A percentile compares a stretch with the other conserved stretches of the same genome.
These are phyloP conservation scores for Lasioglossum albipes DNA, from an alignment of 1,140 invertebrate species.

Conservation along the genomic window DNA sequence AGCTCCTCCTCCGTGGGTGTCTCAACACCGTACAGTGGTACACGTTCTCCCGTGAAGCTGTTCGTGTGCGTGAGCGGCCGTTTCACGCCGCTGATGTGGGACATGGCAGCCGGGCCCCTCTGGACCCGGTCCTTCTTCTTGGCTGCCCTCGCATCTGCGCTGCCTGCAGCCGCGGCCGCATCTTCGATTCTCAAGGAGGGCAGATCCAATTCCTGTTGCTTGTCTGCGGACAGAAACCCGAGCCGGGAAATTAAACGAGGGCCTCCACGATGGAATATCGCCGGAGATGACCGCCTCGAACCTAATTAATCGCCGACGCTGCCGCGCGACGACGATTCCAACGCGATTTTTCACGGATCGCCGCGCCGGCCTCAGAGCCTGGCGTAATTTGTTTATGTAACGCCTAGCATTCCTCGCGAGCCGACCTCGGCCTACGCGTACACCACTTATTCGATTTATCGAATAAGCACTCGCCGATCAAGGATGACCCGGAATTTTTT, in stretches of 20 bases:
- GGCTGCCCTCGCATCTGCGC: slow-evolving; percentile 75
- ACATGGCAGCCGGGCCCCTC: slow-evolving; percentile 86
- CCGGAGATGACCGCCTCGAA: too few relatives aligned
- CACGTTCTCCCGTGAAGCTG: slow-evolving; percentile 93
- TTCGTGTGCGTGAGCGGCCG: slow-evolving; percentile 92
- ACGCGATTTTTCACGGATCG: too few relatives aligned
- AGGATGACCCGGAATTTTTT: too few relatives aligned
- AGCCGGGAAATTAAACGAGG: too few relatives aligned
- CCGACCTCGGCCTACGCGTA: neutral
- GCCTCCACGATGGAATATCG: too few relatives aligned
- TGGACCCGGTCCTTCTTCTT: slow-evolving; percentile 85
- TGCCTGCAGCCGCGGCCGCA: slow-evolving; percentile 80
- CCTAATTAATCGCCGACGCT: too few relatives aligned
- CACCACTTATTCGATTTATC: neutral
- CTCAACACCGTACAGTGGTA: slow-evolving; percentile 95
- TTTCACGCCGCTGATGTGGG: slow-evolving; percentile 94
- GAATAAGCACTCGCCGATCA: neutral
- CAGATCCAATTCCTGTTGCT: slow-evolving; percentile 97
- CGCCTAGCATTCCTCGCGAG: neutral
- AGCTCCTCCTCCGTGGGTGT: slow-evolving; percentile 94
- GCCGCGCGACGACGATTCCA: too few relatives aligned
- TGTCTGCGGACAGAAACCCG: slow-evolving; percentile 84
- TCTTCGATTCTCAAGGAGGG: slow-evolving; percentile 92
- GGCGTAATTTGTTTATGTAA: neutral
- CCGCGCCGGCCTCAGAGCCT: neutral